Evolutionary conservation across 2,113 vertebrate species (phyloP), one percentile per base, ranked within the genome.

Genomic region (Bagarius yarrelli): DNA sequence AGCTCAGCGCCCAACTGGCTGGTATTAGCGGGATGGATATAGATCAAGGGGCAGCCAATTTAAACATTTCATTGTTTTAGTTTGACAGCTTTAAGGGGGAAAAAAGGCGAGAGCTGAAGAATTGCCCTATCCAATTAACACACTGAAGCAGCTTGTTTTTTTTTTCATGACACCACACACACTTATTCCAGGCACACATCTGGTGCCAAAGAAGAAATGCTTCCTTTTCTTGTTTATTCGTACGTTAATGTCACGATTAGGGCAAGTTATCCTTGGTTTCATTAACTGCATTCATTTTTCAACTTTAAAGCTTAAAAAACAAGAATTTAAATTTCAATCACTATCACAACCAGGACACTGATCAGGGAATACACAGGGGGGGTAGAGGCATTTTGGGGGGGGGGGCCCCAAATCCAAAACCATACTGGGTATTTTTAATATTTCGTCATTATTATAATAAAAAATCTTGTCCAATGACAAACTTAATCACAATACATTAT

Each of bases 111-210:
- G 81, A 91, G 85, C 87, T 87, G 90, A 89, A 90, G 89, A 90
- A 88, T 88, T 90, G 91, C 90, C 88, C 87, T 79, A 88, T 90
- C 92, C 91, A 92, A 91, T 92, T 93, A 93, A 91, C 90, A 90
- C 89, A 32, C 34, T 75, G 13, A 87, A 89, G 77, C 61, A 85
- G 77, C 84, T 80, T 83, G 84, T 83, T 85, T 67, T 78, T 73
- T 78, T 73, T 86, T 83, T 85, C 83, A 66, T 87, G 88, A 89
- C 90, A 88, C 84, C 81, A 85, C 74, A 71, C 85, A 81, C 77
- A 81, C 78, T 77, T 83, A 63, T 83, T 85, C 73, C 52, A 83
- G 66, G 52, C 23, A 76, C 82, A 83, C 82, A 83, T 83, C 82
- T 83, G 78, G 82, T 55, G 82, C 53, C 64, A 73, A 72, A 64